phyloP scores from a whole-genome alignment of 2,797 vertebrate species.

The Tenualosa thibaudeaui region DNA sequence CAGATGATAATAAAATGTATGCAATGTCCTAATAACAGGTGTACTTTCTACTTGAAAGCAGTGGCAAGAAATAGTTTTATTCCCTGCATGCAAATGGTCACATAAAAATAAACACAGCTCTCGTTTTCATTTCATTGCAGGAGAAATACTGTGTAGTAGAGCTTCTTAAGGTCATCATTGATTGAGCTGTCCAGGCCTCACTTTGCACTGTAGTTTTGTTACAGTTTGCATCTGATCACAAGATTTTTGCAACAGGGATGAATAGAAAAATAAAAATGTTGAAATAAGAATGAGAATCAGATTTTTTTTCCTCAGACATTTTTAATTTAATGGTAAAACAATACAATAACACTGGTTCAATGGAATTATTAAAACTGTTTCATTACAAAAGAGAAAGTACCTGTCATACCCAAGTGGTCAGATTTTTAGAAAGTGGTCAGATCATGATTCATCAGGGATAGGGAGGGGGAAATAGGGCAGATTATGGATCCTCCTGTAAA shows the following conservation, averaged over 20 bases:
- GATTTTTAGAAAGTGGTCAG: conserved; percentile 53
- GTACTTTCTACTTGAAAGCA: neutral
- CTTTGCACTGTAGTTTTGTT: conserved; percentile 61
- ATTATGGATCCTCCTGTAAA: conserved; percentile 44
- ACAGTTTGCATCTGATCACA: neutral
- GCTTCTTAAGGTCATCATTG: conserved; percentile 64
- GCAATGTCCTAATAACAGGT: neutral
- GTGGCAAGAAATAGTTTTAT: neutral
- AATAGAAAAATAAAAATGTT: conserved; percentile 44
- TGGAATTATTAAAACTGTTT: conserved; percentile 65
- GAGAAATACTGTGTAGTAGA: conserved; percentile 55
- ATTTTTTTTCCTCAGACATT: conserved; percentile 56
- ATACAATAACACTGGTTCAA: conserved; percentile 64
- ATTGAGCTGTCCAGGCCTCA: conserved; percentile 64
- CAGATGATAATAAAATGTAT: conserved; percentile 1
- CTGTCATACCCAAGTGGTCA: conserved; percentile 54
- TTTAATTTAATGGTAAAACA: conserved; percentile 67
- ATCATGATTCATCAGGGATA: conserved; percentile 45
- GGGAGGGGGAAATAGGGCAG: conserved; percentile 35
- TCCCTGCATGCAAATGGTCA: neutral
- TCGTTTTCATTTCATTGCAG: neutral
- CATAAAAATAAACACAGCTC: conserved; percentile 2
- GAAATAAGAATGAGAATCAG: conserved; percentile 45
- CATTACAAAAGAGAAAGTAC: conserved; percentile 64
- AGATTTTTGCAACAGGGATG: conserved; percentile 42